phyloP scores from a whole-genome alignment of 2,888 invertebrate genomes.

The Polydrusus pterygomalis region DNA sequence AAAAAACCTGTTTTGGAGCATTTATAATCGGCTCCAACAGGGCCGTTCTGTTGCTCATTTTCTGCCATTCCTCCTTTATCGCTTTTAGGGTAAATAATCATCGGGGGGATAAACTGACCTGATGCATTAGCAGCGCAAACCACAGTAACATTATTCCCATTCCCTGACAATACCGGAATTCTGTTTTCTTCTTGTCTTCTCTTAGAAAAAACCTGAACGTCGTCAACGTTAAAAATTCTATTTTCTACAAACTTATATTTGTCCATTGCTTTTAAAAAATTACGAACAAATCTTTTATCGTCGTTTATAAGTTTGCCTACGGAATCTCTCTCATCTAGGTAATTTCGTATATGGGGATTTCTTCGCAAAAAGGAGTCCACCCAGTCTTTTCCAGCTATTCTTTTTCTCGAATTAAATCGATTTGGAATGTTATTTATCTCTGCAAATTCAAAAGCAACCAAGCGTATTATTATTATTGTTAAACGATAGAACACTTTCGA shows the following conservation, averaged over 20 bases:
- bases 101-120: not conserved
- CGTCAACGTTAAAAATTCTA: not conserved
- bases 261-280: not conserved
- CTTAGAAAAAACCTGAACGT: not conserved
- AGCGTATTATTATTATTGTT: not conserved
- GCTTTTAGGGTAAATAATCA: not conserved
- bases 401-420: slow-evolving; percentile 2
- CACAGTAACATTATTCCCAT: not conserved
- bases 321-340: too few relatives aligned
- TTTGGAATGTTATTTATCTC: not conserved
- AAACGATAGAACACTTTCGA: not conserved
- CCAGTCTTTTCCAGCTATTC: not conserved
- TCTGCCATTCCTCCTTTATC: not conserved
- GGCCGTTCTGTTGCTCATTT: not conserved
- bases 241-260: not conserved
- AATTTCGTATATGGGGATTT: not conserved
- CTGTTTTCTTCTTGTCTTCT: not conserved
- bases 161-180: not conserved
- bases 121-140: not conserved
- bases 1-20: not conserved
- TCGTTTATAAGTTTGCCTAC: too few relatives aligned
- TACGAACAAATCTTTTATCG: too few relatives aligned
- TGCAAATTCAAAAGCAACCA: not conserved
- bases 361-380: not conserved
- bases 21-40: not conserved